Conservation (phyloP, 1,140 invertebrate genomes). For the Melipona quadrifasciata region DNA sequence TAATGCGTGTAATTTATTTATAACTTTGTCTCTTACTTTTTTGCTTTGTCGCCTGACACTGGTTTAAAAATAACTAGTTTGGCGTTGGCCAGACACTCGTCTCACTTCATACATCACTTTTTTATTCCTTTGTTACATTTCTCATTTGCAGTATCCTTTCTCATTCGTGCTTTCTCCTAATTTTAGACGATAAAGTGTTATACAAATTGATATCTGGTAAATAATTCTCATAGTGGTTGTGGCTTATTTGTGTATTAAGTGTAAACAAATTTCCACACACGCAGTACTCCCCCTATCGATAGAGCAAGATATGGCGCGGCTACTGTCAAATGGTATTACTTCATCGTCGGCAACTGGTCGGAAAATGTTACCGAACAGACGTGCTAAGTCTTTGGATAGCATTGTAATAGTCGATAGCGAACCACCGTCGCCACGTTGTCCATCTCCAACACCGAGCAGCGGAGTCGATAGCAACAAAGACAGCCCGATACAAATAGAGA, state of each 20-base stretch:
- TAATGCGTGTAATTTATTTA: slow-evolving; percentile 64
- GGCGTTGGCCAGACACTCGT: slow-evolving; percentile 42
- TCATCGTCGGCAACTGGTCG: slow-evolving; percentile 48
- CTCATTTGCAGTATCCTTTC: slow-evolving; percentile 24
- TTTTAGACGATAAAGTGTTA: slow-evolving; percentile 28
- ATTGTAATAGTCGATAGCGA: slow-evolving; percentile 79
- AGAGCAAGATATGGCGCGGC: slow-evolving; percentile 82
- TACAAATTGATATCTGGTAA: slow-evolving; percentile 3
- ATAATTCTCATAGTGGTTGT: slow-evolving; percentile 44
- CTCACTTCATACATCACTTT: slow-evolving; percentile 31
- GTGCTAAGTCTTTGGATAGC: slow-evolving; percentile 80
- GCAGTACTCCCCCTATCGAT: slow-evolving; percentile 81
- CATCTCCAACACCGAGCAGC: slow-evolving; percentile 94
- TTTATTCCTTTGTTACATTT: slow-evolving; percentile 2
- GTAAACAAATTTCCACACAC: slow-evolving; percentile 70
- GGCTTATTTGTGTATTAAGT: slow-evolving; percentile 67
- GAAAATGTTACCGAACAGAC: slow-evolving; percentile 72
- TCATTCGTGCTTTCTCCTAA: slow-evolving; percentile 42
- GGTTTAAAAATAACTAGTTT: slow-evolving; percentile 62
- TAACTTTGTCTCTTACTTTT: slow-evolving; percentile 58
- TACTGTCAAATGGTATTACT: slow-evolving; percentile 72
- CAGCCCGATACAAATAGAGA: slow-evolving; percentile 95
- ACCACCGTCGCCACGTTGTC: slow-evolving; percentile 85
- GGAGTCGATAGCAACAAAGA: slow-evolving; percentile 95
- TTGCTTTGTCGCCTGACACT: slow-evolving; percentile 56